These are phyloP conservation scores for Argya squamiceps DNA, from an alignment of 2,797 vertebrate genomes.

Conservation along the genomic window DNA sequence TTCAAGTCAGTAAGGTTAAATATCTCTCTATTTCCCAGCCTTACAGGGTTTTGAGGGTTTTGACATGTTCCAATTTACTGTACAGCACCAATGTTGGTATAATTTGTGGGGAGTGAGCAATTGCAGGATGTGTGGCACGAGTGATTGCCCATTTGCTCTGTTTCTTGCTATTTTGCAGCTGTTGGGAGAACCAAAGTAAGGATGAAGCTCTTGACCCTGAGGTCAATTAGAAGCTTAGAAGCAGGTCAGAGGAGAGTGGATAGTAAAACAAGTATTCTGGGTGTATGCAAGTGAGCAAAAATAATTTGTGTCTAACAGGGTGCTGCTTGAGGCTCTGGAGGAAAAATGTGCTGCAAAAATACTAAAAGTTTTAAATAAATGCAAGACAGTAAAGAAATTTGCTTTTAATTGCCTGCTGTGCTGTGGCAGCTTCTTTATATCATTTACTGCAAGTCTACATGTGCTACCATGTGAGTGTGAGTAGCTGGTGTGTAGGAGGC, in stretches of 20 bases:
- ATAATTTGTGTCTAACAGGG: not conserved
- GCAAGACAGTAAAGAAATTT: not conserved
- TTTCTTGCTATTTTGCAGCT: slow-evolving; percentile 40
- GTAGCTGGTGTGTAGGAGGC: accelerated
- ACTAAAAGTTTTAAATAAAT: not conserved
- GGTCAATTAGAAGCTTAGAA: slow-evolving; percentile 63
- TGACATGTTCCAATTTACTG: not conserved
- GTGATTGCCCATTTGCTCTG: slow-evolving; percentile 49
- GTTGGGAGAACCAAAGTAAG: slow-evolving; percentile 28
- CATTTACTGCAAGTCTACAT: not conserved
- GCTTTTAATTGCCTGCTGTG: not conserved
- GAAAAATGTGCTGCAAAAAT: not conserved
- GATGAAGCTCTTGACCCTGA: slow-evolving; percentile 59
- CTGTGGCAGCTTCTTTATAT: not conserved
- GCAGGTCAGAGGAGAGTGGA: slow-evolving; percentile 29
- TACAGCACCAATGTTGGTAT: not conserved
- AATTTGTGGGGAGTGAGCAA: not conserved
- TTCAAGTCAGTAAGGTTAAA: not conserved
- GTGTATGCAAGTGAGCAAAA: slow-evolving; percentile 35
- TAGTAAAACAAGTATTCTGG: slow-evolving; percentile 9
- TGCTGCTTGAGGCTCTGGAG: not conserved
- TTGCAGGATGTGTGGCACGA: slow-evolving; percentile 11
- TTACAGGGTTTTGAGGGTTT: not conserved
- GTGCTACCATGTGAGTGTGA: accelerated
- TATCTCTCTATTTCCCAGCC: not conserved